phyloP scores from a whole-genome alignment of 1,140 invertebrate genomes.

The Trichomalopsis sarcophagae region DNA sequence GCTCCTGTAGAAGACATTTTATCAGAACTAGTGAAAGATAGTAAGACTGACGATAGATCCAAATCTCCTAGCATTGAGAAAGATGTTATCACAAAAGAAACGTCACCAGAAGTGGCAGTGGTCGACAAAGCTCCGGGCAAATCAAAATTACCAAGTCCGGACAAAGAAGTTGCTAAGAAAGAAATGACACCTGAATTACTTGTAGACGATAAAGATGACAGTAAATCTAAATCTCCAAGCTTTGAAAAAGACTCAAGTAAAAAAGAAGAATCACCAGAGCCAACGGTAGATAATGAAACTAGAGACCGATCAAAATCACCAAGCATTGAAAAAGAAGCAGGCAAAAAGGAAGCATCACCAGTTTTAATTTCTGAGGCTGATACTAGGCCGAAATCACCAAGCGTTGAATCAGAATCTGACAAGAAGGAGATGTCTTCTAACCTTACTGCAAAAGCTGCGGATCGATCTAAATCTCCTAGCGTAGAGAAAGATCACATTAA shows the following conservation, averaged over 20 bases:
- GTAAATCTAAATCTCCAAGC: not conserved
- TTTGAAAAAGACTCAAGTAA: not conserved
- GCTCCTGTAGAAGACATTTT: not conserved
- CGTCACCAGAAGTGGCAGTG: not conserved
- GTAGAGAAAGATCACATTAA: not conserved
- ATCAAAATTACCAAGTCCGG: constrained; percentile 41
- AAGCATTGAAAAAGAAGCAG: constrained; percentile 27
- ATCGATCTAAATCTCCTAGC: too few species aligned
- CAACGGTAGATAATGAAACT: not conserved
- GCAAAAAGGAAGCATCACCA: too few species aligned
- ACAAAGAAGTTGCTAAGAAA: not conserved
- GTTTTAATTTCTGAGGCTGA: too few species aligned
- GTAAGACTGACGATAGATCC: not conserved
- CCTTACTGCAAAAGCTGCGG: too few species aligned
- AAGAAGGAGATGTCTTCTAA: too few species aligned
- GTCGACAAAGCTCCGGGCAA: not conserved
- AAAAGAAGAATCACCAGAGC: not conserved
- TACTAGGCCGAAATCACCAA: constrained; percentile 24
- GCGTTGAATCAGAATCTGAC: constrained; percentile 19
- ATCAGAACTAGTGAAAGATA: not conserved
- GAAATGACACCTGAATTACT: not conserved
- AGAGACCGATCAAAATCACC: constrained; percentile 29
- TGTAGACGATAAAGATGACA: not conserved
- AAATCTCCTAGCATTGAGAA: constrained; percentile 45
- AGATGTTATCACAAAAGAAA: constrained; percentile 6